Base-by-base conservation (phyloP, 2,888 invertebrate species). In the Metopia argyrocephala region DNA sequence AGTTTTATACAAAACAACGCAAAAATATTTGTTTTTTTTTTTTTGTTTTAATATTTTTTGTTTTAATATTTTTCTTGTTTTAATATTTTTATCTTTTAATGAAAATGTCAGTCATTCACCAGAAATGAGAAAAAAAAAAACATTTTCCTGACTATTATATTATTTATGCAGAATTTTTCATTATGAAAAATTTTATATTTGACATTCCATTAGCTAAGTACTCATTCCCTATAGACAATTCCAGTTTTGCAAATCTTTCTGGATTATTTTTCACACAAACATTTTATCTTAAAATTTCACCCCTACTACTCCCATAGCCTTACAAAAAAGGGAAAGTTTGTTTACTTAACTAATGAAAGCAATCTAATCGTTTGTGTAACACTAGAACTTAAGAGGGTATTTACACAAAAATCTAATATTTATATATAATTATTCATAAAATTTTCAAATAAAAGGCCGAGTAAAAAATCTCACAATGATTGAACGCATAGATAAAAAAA, bases 321-420 rank as follows among this genome's bases (percentile, higher is more conserved):
- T n/a, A 31, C 52, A 12, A 21, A 28, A 20, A 1, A n/a, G 38
- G 15, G 3, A 28, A 54, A 54, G 62, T 83, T n/a, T n/a, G n/a
- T n/a, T 83, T 83, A 73, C 82, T 59, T 57, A 79, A 46, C 83
- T 83, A 82, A 83, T 83, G 83, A 82, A 82, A 71, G 79, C 75
- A 79, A 79, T 76, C 79, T 79, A 75, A 79, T 82, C 61, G 70
- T 62, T 57, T 71, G 23, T 62, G 66, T 68, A 76, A 68, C 62
- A 79, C 50, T 71, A 76, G 66, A 62, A 50, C 45, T 71, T 56
- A 27, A 27, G 38, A 56, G 21, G 12, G 9, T 38, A 64, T 74
- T 52, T 62, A 75, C 45, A 54, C 38, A 56, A 56, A 69, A 61
- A 38, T 48, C 23, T 56, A 57, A 64, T 68, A 71, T 68, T 76